Evolutionary conservation across 2,888 invertebrate genomes (phyloP).

Genomic region (Leptinotarsa haldemani): DNA sequence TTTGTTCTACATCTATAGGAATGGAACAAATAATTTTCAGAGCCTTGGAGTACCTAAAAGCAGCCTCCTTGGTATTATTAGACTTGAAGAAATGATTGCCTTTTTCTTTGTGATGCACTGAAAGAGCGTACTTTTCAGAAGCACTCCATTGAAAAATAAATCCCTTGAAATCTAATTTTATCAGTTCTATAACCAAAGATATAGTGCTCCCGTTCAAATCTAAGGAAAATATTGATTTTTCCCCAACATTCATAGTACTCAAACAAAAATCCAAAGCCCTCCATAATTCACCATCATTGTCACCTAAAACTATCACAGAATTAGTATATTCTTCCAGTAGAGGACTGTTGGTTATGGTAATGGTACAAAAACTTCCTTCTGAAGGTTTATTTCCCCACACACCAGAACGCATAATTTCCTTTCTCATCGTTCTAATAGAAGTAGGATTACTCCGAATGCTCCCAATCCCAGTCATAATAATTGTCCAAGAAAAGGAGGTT

Average conservation of each 20-base stretch:
- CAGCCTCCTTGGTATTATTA: constrained; percentile 72
- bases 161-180: constrained; percentile 61
- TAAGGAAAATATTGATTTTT: constrained; percentile 66
- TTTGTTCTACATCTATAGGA: constrained; percentile 65
- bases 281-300: constrained; percentile 65
- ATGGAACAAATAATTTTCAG: constrained; percentile 79
- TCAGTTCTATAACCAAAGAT: constrained; percentile 62
- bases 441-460: no score
- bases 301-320: constrained; percentile 61
- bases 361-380: constrained; percentile 60
- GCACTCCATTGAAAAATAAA: constrained; percentile 65
- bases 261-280: constrained; percentile 66
- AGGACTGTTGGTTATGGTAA: constrained; percentile 54
- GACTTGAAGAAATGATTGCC: constrained; percentile 75
- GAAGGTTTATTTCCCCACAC: constrained; percentile 59
- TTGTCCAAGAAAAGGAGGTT: no score
- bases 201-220: constrained; percentile 56
- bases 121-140: constrained; percentile 63
- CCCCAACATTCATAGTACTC: constrained; percentile 66
- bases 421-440: constrained; percentile 53
- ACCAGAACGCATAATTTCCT: constrained; percentile 57
- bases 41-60: constrained; percentile 78
- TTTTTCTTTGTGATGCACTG: constrained; percentile 65
- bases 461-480: no score
- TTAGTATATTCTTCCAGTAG: constrained; percentile 48